Evolutionary conservation across 2,113 vertebrate genomes (phyloP), one percentile per base, ranked within the genome.

Genomic region (Brienomyrus longianalis): DNA sequence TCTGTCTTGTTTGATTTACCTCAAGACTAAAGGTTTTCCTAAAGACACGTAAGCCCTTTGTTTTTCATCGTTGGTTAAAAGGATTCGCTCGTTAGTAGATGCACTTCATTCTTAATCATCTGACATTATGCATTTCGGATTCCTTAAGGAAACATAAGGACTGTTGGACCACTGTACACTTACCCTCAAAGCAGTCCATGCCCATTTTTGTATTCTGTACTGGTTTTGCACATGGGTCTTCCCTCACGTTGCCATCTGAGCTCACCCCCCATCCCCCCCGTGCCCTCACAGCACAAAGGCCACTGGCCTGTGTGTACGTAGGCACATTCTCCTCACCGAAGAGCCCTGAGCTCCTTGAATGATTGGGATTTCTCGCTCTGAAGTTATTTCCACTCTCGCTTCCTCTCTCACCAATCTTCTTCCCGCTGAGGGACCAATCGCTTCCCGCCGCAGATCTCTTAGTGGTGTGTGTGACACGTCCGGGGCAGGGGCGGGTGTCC

Each of bases 1-100:
- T 87, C 87, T 90, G 86, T 74, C 59, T 27, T 77, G 47, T 31
- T 59, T 51, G 31, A 74, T 86, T 86, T 17, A 59, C 85, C 19
- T 66, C 85, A n/a, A 86, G 56, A 77, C 59, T 70, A 8, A 27
- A 39, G 19, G 45, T 54, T 87, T 52, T 27, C 87, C 48, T 43
- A 50, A 51, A 15, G 47, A 89, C 35, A 35, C 10, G 11, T 39
- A 35, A 56, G 86, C 51, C 56, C 35, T 51, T 35, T 52, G 39
- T 90, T 90, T 23, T 56, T 52, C 62, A 11, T 56, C 2, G 11
- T 48, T 27, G 15, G 39, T 83, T n/a, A 47, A 45, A 88, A 50
- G 5, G 23, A 88, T 48, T 15, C 8, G 5, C 87, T 74, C 43
- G 27, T 74, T 50, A 59, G 59, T 17, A 43, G 45, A 23, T 48